Conservation (phyloP, 2,113 vertebrate genomes). For the Salminus brasiliensis region DNA sequence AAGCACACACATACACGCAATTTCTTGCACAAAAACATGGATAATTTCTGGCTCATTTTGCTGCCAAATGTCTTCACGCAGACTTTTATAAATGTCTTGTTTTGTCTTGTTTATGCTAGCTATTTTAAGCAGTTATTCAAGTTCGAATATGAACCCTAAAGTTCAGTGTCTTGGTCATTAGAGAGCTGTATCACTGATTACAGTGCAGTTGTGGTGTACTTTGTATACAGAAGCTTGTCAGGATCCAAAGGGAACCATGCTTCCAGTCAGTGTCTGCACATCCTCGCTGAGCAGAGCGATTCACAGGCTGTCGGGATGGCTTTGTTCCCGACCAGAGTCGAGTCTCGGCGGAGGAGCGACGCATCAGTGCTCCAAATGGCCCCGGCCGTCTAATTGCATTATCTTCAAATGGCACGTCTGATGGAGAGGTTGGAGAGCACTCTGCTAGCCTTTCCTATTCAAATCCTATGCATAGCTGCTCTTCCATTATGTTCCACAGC, state of each 20-base stretch:
- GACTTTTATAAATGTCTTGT: neutral
- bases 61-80: neutral
- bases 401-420: slow-evolving; percentile 53
- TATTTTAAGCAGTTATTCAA: neutral
- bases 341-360: slow-evolving; percentile 41
- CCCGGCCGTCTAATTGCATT: slow-evolving; percentile 51
- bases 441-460: slow-evolving; percentile 38
- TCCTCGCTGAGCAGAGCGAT: slow-evolving; percentile 35
- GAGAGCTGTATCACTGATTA: slow-evolving; percentile 5
- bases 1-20: slow-evolving; percentile 27
- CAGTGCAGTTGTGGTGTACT: slow-evolving; percentile 6
- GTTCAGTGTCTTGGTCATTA: neutral
- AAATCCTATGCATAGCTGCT: slow-evolving; percentile 25
- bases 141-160: neutral
- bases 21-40: neutral
- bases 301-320: slow-evolving; percentile 52
- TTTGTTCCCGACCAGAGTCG: slow-evolving; percentile 46
- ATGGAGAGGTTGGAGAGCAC: slow-evolving; percentile 47
- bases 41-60: neutral
- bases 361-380: slow-evolving; percentile 56
- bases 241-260: slow-evolving; percentile 29
- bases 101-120: neutral
- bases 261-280: slow-evolving; percentile 3
- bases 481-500: neutral
- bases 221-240: slow-evolving; percentile 19